Conservation (phyloP, 2,113 vertebrate genomes). For the Cardinalis cardinalis region DNA sequence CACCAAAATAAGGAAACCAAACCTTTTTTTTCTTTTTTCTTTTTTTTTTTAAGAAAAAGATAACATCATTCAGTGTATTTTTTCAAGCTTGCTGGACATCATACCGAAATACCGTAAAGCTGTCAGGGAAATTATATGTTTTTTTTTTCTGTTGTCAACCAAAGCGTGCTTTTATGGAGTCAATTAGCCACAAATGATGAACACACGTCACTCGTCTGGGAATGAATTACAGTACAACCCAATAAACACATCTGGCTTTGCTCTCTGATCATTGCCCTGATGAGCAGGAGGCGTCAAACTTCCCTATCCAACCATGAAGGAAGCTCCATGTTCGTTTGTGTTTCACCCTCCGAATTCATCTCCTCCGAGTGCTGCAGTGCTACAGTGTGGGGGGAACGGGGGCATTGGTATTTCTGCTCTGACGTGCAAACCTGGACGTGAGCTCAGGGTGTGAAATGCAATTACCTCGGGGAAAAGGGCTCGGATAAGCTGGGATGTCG, state of each 20-base stretch:
- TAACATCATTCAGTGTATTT: not conserved
- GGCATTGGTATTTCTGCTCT: constrained; percentile 15
- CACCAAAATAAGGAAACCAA: constrained; percentile 1
- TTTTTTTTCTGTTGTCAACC: constrained; percentile 12
- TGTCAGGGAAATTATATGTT: constrained; percentile 2
- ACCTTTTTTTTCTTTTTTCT: not conserved
- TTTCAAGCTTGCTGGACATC: constrained; percentile 31
- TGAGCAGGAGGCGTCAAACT: not conserved
- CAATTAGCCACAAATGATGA: constrained; percentile 48
- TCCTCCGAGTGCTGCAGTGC: not conserved
- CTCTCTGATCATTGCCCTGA: not conserved
- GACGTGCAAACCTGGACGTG: constrained; percentile 27
- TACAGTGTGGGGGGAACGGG: not conserved
- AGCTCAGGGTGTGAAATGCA: not conserved
- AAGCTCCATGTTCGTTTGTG: fast-evolving
- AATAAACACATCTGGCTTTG: not conserved
- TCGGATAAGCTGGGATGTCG: not conserved
- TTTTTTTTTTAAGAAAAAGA: not conserved
- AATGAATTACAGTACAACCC: constrained; percentile 32
- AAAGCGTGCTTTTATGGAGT: constrained; percentile 43
- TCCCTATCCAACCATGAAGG: not conserved
- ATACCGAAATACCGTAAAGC: constrained; percentile 34
- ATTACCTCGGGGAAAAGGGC: not conserved
- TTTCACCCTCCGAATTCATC: not conserved
- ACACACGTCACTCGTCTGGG: constrained; percentile 31